A percentile compares a stretch with the other conserved stretches of the same genome.
phyloP scores from a whole-genome alignment of 2,888 invertebrate species.

The Cerceris ruficornis region DNA sequence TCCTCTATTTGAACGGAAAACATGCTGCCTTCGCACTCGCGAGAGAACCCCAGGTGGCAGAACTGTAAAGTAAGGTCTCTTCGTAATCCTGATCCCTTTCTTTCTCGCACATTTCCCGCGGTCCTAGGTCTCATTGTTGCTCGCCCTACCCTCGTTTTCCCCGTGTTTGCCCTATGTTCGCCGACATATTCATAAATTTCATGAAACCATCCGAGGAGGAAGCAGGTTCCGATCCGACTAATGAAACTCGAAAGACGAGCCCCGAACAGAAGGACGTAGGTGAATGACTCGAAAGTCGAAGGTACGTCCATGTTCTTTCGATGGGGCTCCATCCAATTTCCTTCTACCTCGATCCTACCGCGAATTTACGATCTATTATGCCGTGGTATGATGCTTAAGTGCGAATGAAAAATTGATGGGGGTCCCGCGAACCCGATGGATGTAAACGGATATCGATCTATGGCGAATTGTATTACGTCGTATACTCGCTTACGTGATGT shows the following conservation, averaged over 20 bases:
- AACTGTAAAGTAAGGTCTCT: slow-evolving; percentile 20
- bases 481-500: not conserved
- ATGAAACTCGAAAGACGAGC: not conserved
- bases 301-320: not conserved
- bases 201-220: slow-evolving; percentile 11
- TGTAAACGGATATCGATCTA: slow-evolving; percentile 6
- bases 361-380: slow-evolving; percentile 24
- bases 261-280: not conserved
- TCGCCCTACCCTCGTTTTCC: not conserved
- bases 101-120: not conserved
- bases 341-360: not conserved
- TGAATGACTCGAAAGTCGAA: not conserved
- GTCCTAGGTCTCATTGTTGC: not conserved
- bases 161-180: slow-evolving; percentile 11
- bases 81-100: slow-evolving; percentile 16
- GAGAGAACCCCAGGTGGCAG: slow-evolving; percentile 29
- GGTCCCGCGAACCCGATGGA: not conserved
- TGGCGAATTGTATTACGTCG: slow-evolving; percentile 2
- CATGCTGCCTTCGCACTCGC: slow-evolving; percentile 28
- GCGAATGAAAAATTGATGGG: slow-evolving; percentile 21
- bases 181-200: slow-evolving; percentile 19
- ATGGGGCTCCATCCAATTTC: slow-evolving; percentile 20
- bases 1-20: slow-evolving; percentile 38
- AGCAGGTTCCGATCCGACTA: slow-evolving; percentile 11
- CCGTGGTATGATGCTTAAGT: slow-evolving; percentile 9